A percentile compares a stretch with the other conserved stretches of the same genome.
Evolutionary conservation across 2,888 invertebrate genomes (phyloP).

Genomic region (Pteria penguin): DNA sequence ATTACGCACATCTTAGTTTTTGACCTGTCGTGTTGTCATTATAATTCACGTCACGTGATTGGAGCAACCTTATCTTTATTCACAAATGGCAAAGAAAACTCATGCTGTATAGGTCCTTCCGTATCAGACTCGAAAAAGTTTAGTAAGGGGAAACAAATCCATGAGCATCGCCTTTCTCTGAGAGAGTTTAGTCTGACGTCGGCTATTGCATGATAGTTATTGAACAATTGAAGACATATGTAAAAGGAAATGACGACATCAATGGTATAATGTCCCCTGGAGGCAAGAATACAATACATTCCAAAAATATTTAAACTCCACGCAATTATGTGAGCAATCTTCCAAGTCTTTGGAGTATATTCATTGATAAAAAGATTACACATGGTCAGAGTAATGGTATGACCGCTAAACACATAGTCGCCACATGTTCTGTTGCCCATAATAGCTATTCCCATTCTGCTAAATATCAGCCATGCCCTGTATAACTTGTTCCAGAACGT

Average conservation of each 20-base stretch:
- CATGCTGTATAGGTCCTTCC: too few species aligned
- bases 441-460: constrained; percentile 8
- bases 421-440: constrained; percentile 20
- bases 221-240: constrained; percentile 1
- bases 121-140: constrained; percentile 19
- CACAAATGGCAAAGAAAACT: too few species aligned
- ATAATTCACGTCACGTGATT: too few species aligned
- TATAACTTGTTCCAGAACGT: not conserved
- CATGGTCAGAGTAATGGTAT: constrained; percentile 18
- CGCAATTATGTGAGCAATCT: constrained; percentile 1
- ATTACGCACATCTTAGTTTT: too few species aligned
- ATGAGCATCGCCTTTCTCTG: constrained; percentile 2
- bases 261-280: constrained; percentile 19
- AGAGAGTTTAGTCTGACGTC: not conserved
- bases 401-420: constrained; percentile 27
- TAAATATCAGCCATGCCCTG: constrained; percentile 12
- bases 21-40: too few species aligned
- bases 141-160: constrained; percentile 17
- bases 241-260: constrained; percentile 17
- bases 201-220: constrained; percentile 12
- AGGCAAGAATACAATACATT: constrained; percentile 17
- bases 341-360: constrained; percentile 24
- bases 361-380: constrained; percentile 18
- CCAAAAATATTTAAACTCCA: constrained; percentile 18
- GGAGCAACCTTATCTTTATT: too few species aligned